Evolutionary conservation across 2,888 invertebrate genomes (phyloP).

Genomic region (Omphaloscelis lunosa): DNA sequence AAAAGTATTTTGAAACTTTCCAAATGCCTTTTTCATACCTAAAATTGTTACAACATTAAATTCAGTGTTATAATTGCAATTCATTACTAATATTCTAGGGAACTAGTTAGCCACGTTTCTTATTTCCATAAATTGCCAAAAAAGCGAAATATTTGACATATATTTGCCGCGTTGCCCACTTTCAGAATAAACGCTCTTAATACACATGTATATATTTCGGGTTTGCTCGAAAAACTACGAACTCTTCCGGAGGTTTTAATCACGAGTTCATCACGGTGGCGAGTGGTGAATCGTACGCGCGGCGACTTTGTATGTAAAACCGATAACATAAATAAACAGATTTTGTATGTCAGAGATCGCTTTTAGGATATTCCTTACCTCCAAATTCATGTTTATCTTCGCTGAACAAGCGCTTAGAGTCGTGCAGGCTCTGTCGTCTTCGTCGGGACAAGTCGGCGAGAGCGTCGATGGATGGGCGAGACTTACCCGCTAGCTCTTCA

Average conservation of each 20-base stretch:
- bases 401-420: slow-evolving; percentile 77
- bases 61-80: too few species aligned
- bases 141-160: too few species aligned
- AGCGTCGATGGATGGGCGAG: slow-evolving; percentile 72
- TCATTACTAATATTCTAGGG: too few species aligned
- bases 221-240: neutral
- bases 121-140: too few species aligned
- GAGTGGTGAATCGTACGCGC: neutral
- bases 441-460: slow-evolving; percentile 72
- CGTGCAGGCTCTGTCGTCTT: slow-evolving; percentile 82
- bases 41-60: too few species aligned
- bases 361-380: slow-evolving; percentile 59
- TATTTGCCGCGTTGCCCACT: too few species aligned
- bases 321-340: neutral
- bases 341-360: too few species aligned
- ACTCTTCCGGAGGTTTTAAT: neutral
- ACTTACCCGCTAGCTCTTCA: slow-evolving; percentile 64
- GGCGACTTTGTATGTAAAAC: neutral
- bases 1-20: too few species aligned
- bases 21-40: too few species aligned
- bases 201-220: neutral
- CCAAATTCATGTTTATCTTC: slow-evolving; percentile 69
- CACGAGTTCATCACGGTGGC: neutral
- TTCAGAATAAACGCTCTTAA: too few species aligned
- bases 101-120: too few species aligned